Evolutionary conservation across 2,797 vertebrate species (phyloP).

Genomic region (Myiotriccus ornatus): DNA sequence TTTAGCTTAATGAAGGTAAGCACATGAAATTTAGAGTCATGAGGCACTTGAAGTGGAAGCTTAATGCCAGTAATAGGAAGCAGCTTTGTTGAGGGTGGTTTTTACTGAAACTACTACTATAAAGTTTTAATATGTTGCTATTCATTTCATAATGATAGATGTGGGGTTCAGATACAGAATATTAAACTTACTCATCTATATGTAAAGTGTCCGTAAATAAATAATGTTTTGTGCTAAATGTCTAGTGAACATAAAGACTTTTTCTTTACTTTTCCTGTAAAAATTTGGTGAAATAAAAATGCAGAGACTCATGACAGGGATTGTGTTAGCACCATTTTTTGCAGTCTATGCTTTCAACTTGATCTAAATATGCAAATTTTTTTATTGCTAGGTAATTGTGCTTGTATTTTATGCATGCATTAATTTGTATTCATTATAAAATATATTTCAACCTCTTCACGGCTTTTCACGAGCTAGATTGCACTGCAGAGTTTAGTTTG

Average conservation of each 20-base stretch:
- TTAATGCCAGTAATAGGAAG: neutral
- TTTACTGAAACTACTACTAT: neutral
- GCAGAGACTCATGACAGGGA: neutral
- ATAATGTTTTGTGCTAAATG: neutral
- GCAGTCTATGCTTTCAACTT: neutral
- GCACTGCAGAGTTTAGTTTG: neutral
- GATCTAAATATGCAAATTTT: neutral
- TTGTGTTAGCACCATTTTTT: neutral
- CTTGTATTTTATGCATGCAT: neutral
- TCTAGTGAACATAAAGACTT: neutral
- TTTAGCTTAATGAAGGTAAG: neutral
- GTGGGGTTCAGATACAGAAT: neutral
- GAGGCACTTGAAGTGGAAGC: neutral
- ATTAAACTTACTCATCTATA: neutral
- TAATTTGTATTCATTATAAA: neutral
- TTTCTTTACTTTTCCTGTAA: neutral
- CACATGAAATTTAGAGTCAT: neutral
- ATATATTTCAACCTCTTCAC: neutral
- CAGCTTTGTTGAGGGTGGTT: neutral
- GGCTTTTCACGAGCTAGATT: neutral
- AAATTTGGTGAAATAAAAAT: neutral
- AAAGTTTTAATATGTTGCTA: neutral
- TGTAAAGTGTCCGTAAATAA: neutral
- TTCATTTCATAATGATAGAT: neutral
- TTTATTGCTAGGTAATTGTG: neutral